A percentile compares a stretch with the other conserved stretches of the same genome.
These are phyloP conservation scores for Liposcelis brunnea DNA, from an alignment of 2,888 invertebrate species.

Conservation along the genomic window DNA sequence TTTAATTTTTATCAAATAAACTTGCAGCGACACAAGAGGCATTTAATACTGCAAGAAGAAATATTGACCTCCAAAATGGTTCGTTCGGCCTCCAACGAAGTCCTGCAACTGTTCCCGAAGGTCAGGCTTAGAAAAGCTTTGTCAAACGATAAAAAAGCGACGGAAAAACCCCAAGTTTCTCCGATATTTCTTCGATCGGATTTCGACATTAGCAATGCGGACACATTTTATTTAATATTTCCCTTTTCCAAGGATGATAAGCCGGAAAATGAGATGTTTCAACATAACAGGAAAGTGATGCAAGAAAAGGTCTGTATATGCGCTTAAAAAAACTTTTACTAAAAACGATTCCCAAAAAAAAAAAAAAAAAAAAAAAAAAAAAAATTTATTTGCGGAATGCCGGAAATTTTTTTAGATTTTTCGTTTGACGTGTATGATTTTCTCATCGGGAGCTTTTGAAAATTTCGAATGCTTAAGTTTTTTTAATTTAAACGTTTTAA, in stretches of 20 bases:
- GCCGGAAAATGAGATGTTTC: conserved; percentile 15
- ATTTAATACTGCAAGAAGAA: conserved; percentile 25
- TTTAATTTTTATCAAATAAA: conserved; percentile 5
- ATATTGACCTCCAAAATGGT: conserved; percentile 20
- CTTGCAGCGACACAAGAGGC: conserved; percentile 31
- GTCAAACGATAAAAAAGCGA: too few species aligned
- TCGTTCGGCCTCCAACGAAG: conserved; percentile 24
- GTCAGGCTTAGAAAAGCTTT: conserved; percentile 24
- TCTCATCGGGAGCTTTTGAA: too few species aligned
- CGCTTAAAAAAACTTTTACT: too few species aligned
- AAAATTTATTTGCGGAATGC: too few species aligned
- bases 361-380: too few species aligned
- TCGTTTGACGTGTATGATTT: too few species aligned
- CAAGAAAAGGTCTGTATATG: conserved; percentile 84
- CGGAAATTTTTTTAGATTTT: too few species aligned
- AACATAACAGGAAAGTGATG: conserved; percentile 36
- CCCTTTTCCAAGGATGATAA: conserved; percentile 36
- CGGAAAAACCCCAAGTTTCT: conserved; percentile 42
- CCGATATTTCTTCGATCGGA: conserved; percentile 66
- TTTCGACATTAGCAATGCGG: conserved; percentile 60
- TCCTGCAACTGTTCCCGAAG: conserved; percentile 28
- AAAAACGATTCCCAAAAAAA: too few species aligned
- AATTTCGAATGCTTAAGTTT: too few species aligned
- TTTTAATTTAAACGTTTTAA: too few species aligned
- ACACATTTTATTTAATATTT: conserved; percentile 73